These are phyloP conservation scores for Channa maculata DNA, from an alignment of 2,113 vertebrate genomes.

Conservation along the genomic window DNA sequence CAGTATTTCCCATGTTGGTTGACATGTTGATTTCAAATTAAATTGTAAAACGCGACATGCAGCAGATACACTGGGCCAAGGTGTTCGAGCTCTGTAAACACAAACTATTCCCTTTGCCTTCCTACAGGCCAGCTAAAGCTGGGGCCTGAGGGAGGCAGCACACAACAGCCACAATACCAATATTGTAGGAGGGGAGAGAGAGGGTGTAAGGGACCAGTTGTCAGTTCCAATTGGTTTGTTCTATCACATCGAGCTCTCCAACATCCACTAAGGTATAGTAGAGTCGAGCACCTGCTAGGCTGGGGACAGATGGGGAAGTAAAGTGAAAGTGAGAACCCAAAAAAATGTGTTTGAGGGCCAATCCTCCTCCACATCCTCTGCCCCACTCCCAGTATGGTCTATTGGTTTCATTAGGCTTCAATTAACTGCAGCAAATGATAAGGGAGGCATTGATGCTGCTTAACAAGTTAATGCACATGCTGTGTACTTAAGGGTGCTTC, in stretches of 20 bases:
- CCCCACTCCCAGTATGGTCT: conserved; percentile 2
- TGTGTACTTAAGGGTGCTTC: conserved; percentile 15
- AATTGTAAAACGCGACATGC: conserved; percentile 5
- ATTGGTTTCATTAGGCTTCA: conserved; percentile 52
- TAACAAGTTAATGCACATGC: conserved; percentile 39
- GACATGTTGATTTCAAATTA: conserved; percentile 4
- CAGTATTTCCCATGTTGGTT: neutral
- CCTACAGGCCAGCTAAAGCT: conserved; percentile 46
- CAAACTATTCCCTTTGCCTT: conserved; percentile 14
- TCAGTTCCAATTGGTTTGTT: conserved; percentile 65
- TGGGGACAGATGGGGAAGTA: conserved; percentile 4
- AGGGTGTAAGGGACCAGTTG: conserved; percentile 58
- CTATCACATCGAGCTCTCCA: conserved; percentile 28
- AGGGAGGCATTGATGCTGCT: conserved; percentile 44
- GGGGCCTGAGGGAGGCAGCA: conserved; percentile 42
- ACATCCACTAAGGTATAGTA: conserved; percentile 26
- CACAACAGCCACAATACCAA: conserved; percentile 38
- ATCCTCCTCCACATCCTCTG: conserved; percentile 1
- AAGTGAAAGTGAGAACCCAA: conserved; percentile 14
- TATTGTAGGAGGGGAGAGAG: conserved; percentile 15
- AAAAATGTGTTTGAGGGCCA: neutral
- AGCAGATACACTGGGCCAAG: conserved; percentile 15
- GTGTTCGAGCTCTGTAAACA: conserved; percentile 43
- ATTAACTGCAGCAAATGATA: conserved; percentile 49
- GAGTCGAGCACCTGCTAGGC: conserved; percentile 18